A percentile compares a stretch with the other conserved stretches of the same genome.
Conservation (phyloP, 1,140 invertebrate genomes). For the Drosophila nikananu region DNA sequence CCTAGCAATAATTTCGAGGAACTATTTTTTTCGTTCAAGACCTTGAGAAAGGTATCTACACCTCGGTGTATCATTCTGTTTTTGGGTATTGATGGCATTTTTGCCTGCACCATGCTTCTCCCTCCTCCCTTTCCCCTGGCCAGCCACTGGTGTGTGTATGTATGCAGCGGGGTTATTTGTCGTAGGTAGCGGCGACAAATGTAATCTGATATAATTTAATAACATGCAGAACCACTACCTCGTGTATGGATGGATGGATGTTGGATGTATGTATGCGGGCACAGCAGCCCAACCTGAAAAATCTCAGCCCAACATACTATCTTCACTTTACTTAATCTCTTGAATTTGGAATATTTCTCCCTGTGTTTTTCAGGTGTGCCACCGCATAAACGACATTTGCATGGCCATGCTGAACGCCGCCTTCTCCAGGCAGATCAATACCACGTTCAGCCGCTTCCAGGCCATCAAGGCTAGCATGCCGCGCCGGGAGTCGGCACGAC, state of each 20-base stretch:
- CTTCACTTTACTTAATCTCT: conserved; percentile 7
- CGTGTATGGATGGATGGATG: conserved; percentile 34
- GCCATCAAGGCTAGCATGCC: conserved; percentile 96
- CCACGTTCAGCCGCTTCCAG: conserved; percentile 93
- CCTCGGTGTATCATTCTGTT: conserved; percentile 17
- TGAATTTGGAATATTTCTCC: conserved; percentile 5
- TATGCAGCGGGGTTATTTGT: conserved; percentile 41
- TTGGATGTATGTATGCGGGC: conserved; percentile 20
- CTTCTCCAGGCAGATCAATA: conserved; percentile 92
- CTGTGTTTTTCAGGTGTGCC: conserved; percentile 88
- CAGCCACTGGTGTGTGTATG: conserved; percentile 12
- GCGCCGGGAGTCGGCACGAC: conserved; percentile 92
- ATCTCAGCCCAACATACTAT: conserved; percentile 20
- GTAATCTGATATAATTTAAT: conserved; percentile 78
- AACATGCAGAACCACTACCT: conserved; percentile 38
- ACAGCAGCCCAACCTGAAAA: conserved; percentile 13
- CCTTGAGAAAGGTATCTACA: conserved; percentile 26
- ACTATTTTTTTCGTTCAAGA: not conserved
- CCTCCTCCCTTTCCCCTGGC: not conserved
- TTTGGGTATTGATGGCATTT: conserved; percentile 35
- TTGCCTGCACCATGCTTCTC: conserved; percentile 37
- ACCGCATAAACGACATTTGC: conserved; percentile 91
- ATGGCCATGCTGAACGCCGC: conserved; percentile 92
- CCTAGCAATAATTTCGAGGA: not conserved
- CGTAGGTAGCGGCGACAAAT: conserved; percentile 63